phyloP scores from a whole-genome alignment of 2,797 vertebrate species.

The Malurus leucopterus region DNA sequence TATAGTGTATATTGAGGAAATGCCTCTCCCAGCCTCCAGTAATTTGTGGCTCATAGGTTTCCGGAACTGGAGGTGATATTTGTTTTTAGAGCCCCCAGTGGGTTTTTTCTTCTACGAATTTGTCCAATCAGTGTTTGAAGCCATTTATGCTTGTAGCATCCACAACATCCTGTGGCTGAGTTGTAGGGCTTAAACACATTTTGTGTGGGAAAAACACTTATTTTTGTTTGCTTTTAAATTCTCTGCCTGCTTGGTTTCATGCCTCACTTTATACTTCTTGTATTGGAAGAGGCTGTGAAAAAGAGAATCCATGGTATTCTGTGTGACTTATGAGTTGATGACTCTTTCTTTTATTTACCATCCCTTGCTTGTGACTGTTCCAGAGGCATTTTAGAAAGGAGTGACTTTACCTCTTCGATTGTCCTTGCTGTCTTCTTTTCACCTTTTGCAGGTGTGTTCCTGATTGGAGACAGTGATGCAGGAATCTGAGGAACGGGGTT shows the following conservation, averaged over 20 bases:
- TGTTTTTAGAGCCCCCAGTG: slow-evolving; percentile 52
- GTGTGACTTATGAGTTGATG: background rate
- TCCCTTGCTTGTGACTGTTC: background rate
- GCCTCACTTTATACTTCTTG: background rate
- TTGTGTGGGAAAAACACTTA: background rate
- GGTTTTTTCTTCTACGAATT: slow-evolving; percentile 18
- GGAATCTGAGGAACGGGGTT: background rate
- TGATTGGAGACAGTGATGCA: background rate
- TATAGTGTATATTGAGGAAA: slow-evolving; percentile 44
- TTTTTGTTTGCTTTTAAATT: slow-evolving; percentile 28
- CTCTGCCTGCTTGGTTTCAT: slow-evolving; percentile 3
- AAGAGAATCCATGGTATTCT: background rate
- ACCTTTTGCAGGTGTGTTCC: background rate
- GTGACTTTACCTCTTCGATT: background rate
- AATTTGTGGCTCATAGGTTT: slow-evolving; percentile 58
- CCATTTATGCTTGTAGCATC: slow-evolving; percentile 7
- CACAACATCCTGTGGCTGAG: slow-evolving; percentile 32
- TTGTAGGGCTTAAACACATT: background rate
- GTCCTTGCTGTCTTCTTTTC: background rate
- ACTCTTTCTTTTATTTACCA: background rate
- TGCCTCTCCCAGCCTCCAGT: slow-evolving; percentile 44
- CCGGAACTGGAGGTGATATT: slow-evolving; percentile 46
- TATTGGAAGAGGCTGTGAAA: background rate
- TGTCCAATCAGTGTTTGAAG: background rate
- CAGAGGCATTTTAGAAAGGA: background rate